Percentiles rank a stretch among this genome's conserved stretches.
These are phyloP conservation scores for Anomalospiza imberbis DNA, from an alignment of 2,797 vertebrate species.

Conservation along the genomic window DNA sequence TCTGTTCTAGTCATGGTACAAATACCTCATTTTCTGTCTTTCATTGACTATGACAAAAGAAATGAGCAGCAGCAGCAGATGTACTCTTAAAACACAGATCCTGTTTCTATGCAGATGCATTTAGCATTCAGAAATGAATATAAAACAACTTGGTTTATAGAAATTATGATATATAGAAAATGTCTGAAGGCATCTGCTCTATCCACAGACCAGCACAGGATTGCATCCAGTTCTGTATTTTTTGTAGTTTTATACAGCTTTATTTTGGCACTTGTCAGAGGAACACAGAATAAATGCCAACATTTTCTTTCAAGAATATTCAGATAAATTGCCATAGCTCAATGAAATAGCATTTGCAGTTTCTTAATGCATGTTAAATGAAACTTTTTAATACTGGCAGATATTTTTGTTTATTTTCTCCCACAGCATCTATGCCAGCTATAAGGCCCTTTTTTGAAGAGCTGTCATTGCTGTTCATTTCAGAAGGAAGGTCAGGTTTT, in stretches of 20 bases:
- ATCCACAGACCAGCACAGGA: not conserved
- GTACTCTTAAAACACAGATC: conserved; percentile 45
- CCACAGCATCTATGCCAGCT: not conserved
- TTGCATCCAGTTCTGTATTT: conserved; percentile 31
- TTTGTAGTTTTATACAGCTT: conserved; percentile 12
- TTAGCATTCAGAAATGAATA: conserved; percentile 46
- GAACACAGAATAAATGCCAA: conserved; percentile 1
- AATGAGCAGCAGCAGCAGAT: conserved; percentile 45
- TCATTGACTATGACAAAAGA: conserved; percentile 46
- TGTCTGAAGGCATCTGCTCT: conserved; percentile 46
- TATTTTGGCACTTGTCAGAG: conserved; percentile 8
- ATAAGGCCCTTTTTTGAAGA: not conserved
- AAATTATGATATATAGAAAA: not conserved
- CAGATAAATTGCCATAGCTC: not conserved
- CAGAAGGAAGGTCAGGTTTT: not conserved
- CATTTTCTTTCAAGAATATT: not conserved
- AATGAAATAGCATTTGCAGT: not conserved
- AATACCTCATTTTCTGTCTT: conserved; percentile 44
- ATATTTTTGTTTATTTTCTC: not conserved
- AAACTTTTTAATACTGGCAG: not conserved
- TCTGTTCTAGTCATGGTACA: conserved; percentile 26
- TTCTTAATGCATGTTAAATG: not conserved
- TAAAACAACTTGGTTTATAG: conserved; percentile 22
- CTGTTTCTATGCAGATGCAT: conserved; percentile 48
- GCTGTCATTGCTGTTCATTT: not conserved